Base-by-base conservation (phyloP, 2,113 vertebrate species). In the Oreocharis arfaki region DNA sequence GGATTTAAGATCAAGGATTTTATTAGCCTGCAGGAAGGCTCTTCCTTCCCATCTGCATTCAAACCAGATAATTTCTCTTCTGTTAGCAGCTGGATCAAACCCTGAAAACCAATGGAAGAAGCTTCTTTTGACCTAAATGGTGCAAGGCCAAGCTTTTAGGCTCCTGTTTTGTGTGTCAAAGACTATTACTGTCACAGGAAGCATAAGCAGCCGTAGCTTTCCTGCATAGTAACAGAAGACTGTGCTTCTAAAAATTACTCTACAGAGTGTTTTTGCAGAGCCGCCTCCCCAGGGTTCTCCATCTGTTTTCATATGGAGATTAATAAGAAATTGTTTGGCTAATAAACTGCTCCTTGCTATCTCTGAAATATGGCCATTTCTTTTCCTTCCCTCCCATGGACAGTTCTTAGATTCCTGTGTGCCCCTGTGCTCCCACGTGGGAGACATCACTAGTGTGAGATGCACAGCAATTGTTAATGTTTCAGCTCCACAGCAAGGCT, bases 181-280 rank as follows among this genome's bases (percentile, higher is more conserved):
- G 73, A 90, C 64, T 93, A 84, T 78, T 68, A 44, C 44, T 93
- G 90, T 88, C 75, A 77, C 33, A 28, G 76, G 87, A 95, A 92
- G 56, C 7, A 1, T 81, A 73, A 90, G 76, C 73, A 90, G 71
- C 75, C 60, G 37, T 49, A 74, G 71, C 60, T 93, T 96, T 95
- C 85, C 88, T 96, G 91, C 96, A 91, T 85, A 91, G 95, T 96
- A 96, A 96, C 93, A 96, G 93, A 87, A 70, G 75, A 96, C 22
- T 59, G 4, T 77, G 84, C 50, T 96, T 73, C 96, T 96, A 96
- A 96, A 97, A 96, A 96, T 96, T 95, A 46, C 92, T 87, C 82
- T 61, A 68, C 37, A 20, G 70, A 75, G 70, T 96, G 33, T 79
- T 97, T 95, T 77, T 94, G 53, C 83, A 78, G 86, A 93, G 41